Base-by-base conservation (phyloP, 2,888 invertebrate species). In the Microchrysa polita region DNA sequence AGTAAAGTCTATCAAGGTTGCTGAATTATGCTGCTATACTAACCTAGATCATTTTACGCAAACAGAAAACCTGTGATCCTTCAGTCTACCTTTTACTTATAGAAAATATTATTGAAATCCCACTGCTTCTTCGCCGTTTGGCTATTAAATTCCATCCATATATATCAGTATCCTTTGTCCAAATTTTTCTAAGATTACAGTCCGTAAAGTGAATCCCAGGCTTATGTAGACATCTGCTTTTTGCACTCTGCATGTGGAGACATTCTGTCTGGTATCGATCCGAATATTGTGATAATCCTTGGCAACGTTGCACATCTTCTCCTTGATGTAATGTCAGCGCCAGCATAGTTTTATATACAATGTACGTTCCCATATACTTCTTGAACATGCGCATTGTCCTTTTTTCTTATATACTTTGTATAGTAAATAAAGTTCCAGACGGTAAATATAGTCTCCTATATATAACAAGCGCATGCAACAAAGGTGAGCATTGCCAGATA, bases 181-280 rank as follows among this genome's bases (percentile, higher is more conserved):
- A n/a, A n/a, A n/a, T n/a, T n/a, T n/a, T n/a, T n/a, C n/a, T n/a
- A n/a, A n/a, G n/a, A n/a, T n/a, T n/a, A n/a, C n/a, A n/a, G n/a
- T n/a, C n/a, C n/a, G n/a, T n/a, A n/a, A n/a, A n/a, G n/a, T n/a
- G n/a, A n/a, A n/a, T 34, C 27, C 27, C 27, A 34, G 27, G 27
- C 2, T 34, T 5, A 34, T 34, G 4, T 34, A 7, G 27, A 34
- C 27, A 34, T 5, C 27, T 34, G 23, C 27, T 61, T 7, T n/a
- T 34, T 61, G 27, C 42, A 18, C 16, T 27, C n/a, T 67, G 14
- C 12, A 69, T 40, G 23, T 18, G 69, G 69, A 69, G 69, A 55
- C 69, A 55, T 42, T 69, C 69, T 55, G 69, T 69, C 69, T 69
- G 69, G 55, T 69, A 69, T 69, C 69, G 69, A 69, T 69, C 69